phyloP scores from a whole-genome alignment of 2,113 vertebrate species.

The Formicarius rufipectus region DNA sequence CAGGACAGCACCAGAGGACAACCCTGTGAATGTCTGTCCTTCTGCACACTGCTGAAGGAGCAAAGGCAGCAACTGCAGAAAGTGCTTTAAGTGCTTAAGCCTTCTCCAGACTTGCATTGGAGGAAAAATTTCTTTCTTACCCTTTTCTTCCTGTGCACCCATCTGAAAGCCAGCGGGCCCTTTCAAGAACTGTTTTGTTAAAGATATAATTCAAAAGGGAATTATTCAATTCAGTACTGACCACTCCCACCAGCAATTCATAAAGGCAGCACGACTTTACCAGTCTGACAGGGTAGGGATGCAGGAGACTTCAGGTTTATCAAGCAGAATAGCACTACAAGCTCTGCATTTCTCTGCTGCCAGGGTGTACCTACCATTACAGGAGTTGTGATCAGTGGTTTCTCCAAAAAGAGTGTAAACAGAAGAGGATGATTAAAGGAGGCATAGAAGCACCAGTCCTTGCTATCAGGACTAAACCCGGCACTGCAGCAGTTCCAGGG shows the following conservation, averaged over 20 bases:
- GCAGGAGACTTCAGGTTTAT: not conserved
- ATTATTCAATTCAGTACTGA: not conserved
- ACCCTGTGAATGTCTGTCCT: not conserved
- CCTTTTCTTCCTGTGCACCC: not conserved
- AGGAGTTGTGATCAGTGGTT: not conserved
- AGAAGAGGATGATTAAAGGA: not conserved
- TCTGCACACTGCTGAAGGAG: not conserved
- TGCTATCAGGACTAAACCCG: not conserved
- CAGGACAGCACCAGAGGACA: not conserved
- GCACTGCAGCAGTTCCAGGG: not conserved
- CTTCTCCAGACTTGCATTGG: not conserved
- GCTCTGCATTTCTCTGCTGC: not conserved
- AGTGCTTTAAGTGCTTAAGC: rapidly evolving
- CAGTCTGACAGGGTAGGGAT: not conserved
- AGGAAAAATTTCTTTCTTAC: not conserved
- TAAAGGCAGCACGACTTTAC: not conserved
- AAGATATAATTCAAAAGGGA: constrained; percentile 8
- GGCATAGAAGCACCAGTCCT: not conserved
- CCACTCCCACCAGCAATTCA: constrained; percentile 1
- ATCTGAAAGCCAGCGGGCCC: not conserved
- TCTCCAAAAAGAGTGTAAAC: not conserved
- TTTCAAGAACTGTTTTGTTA: not conserved
- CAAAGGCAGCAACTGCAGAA: not conserved
- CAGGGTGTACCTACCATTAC: not conserved
- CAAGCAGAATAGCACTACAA: not conserved